Percentiles rank a stretch among this genome's conserved stretches.
Evolutionary conservation across 2,797 vertebrate species (phyloP).

Genomic region (Malurus splendens): DNA sequence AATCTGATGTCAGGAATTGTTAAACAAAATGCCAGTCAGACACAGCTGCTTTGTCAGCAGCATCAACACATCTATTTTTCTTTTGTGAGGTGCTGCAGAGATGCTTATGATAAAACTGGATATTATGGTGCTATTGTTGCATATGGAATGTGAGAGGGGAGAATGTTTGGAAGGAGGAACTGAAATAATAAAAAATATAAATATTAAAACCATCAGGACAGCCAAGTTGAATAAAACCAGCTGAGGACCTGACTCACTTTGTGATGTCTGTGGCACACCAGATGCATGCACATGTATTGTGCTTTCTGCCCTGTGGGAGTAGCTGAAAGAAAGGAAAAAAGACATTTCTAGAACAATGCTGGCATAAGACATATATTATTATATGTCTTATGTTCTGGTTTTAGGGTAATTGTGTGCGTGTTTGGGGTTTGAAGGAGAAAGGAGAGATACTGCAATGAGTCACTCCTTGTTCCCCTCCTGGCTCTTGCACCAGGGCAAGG

Average conservation of each 20-base stretch:
- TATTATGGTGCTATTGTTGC: constrained; percentile 26
- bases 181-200: neutral
- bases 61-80: neutral
- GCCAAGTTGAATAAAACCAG: constrained; percentile 24
- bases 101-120: neutral
- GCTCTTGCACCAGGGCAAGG: neutral
- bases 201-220: neutral
- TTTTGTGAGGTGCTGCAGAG: neutral
- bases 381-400: neutral
- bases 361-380: neutral
- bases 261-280: constrained; percentile 28
- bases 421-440: constrained; percentile 16
- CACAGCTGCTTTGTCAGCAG: constrained; percentile 13
- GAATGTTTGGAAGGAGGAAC: neutral
- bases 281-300: constrained; percentile 33
- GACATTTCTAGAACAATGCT: constrained; percentile 52
- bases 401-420: neutral
- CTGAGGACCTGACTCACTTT: constrained; percentile 45
- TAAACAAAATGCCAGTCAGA: constrained; percentile 4
- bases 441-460: neutral
- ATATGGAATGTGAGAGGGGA: neutral
- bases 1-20: neutral
- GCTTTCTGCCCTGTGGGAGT: constrained; percentile 24
- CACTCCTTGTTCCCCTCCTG: neutral
- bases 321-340: constrained; percentile 32